phyloP scores from a whole-genome alignment of 1,140 invertebrate genomes.

The Heliconius nattereri region DNA sequence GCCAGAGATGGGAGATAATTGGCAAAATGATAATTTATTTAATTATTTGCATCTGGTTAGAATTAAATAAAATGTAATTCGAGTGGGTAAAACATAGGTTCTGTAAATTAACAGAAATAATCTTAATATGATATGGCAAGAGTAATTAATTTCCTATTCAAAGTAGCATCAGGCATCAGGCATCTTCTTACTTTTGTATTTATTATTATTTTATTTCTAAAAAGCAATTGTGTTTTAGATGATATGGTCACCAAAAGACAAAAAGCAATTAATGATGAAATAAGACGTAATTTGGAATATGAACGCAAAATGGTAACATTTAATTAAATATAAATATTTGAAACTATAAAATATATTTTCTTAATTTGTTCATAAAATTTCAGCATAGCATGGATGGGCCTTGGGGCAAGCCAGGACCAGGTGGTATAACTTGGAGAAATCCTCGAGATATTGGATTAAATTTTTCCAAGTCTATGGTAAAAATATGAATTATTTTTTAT shows the following conservation, averaged over 20 bases:
- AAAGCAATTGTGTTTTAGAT: slow-evolving; percentile 55
- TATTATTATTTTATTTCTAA: neutral
- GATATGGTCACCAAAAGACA: slow-evolving; percentile 71
- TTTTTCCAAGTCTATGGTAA: slow-evolving; percentile 86
- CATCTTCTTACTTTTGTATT: neutral
- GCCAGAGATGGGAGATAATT: too few species aligned
- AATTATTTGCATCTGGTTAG: too few species aligned
- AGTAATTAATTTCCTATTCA: neutral
- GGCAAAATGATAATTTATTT: too few species aligned
- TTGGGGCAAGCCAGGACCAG: slow-evolving; percentile 85
- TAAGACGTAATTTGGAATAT: slow-evolving; percentile 64
- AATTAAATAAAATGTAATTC: too few species aligned
- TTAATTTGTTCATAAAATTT: slow-evolving; percentile 44
- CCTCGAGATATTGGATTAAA: slow-evolving; percentile 83
- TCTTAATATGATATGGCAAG: neutral
- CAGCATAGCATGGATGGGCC: slow-evolving; percentile 76
- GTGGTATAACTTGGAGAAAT: slow-evolving; percentile 84
- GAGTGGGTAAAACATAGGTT: too few species aligned
- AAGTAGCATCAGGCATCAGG: too few species aligned
- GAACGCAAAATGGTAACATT: slow-evolving; percentile 74
- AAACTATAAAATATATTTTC: slow-evolving; percentile 18
- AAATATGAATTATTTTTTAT: slow-evolving; percentile 1
- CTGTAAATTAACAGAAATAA: too few species aligned
- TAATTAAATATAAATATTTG: slow-evolving; percentile 18
- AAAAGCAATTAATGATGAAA: slow-evolving; percentile 62